Conservation (phyloP, 2,113 vertebrate species). For the Serinus canaria region DNA sequence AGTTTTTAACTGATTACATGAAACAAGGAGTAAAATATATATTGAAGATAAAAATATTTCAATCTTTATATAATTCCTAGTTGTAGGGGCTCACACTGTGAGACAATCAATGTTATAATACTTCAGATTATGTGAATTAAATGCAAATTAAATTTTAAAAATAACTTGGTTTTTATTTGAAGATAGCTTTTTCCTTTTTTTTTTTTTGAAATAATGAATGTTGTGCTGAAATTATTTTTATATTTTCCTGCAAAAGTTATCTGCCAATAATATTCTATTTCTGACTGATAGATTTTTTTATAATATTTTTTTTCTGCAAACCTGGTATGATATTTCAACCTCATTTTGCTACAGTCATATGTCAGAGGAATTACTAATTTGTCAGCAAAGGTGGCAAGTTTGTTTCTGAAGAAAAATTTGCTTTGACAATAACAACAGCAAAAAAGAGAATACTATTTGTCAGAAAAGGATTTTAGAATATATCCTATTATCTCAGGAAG, state of each 20-base stretch:
- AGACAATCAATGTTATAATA: neutral
- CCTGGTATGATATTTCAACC: neutral
- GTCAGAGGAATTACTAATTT: neutral
- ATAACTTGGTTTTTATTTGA: neutral
- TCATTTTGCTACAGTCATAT: neutral
- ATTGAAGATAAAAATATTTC: neutral
- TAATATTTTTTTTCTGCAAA: neutral
- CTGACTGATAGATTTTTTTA: accelerated
- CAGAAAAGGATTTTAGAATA: neutral
- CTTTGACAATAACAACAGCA: neutral
- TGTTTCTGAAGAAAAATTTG: neutral
- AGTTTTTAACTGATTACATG: neutral
- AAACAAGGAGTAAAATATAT: neutral
- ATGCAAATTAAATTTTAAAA: neutral
- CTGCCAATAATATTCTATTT: neutral
- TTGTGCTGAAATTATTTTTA: neutral
- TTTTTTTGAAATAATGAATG: neutral
- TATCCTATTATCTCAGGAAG: neutral
- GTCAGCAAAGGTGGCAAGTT: neutral
- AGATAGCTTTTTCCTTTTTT: accelerated
- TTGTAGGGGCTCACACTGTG: accelerated
- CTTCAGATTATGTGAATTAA: neutral
- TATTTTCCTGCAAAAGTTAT: neutral
- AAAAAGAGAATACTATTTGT: neutral
- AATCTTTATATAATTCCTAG: neutral